Base-by-base conservation (phyloP, 2,888 invertebrate genomes). In the Cerastis rubricosa region DNA sequence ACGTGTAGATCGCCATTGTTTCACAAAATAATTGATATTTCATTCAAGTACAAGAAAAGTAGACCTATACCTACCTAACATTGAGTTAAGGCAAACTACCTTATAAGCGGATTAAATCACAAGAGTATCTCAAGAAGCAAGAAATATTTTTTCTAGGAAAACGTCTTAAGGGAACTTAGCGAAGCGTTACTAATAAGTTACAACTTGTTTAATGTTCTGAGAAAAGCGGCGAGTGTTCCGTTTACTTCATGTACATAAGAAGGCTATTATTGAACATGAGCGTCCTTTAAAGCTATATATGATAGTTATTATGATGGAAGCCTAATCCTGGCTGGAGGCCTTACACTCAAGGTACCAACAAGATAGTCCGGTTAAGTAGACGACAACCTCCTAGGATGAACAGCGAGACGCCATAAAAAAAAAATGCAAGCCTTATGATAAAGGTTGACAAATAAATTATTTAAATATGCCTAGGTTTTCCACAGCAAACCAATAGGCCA, bases 131-230 rank as follows among this genome's bases (percentile, higher is more conserved):
- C 3, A 54, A 67, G 19, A 40, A 63, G n/a, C 6, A 25, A 63
- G 43, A 59, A 61, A 47, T 14, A 19, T 64, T 65, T 71, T 81
- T 80, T 61, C 47, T 65, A 65, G 35, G 14, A 68, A 79, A 64
- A 25, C 25, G 14, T 59, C 76, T 25, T 68, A 68, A 14, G 57
- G 43, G 29, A 69, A 76, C 29, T 51, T 61, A 54, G 17, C 69
- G 77, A 66, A 57, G 65, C 68, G 80, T 76, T n/a, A 68, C 5
- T 75, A 74, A 82, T 75, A 65, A 69, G 65, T 76, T 25, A 65
- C 54, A 70, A 77, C 78, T 80, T 77, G 80, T 83, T 29, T 66
- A 80, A 80, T 83, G 83, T 77, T 70, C 80, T 63, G 83, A 49
- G 54, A 80, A 61, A 17, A n/a, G 47, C 59, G 80, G 77, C 77